Evolutionary conservation across 2,113 vertebrate species (phyloP), one percentile per base, ranked within the genome.

Genomic region (Nannospalax galili): DNA sequence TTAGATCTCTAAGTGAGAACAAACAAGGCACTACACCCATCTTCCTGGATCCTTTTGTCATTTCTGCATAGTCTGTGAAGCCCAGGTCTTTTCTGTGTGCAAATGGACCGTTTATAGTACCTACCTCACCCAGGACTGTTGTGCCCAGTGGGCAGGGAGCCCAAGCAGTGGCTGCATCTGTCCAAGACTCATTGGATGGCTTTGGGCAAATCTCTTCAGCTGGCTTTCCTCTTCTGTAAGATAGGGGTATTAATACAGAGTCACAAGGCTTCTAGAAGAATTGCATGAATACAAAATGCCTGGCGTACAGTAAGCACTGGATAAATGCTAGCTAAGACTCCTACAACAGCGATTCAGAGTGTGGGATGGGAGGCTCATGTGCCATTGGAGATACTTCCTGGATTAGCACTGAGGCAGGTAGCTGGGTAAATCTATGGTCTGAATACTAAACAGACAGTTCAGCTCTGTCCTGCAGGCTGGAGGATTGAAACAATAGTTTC

Each of bases 11-110:
- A 40, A 35, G 4, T 56, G 24, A 84, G 14, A 48, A 79, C 19
- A 32, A 52, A 75, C 5, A 8, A 0, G 9, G 5, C 2, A 1
- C 7, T 17, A 1, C 30, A 3, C 20, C 7, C 28, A 45, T 80
- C 60, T 42, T 30, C 75, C 70, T 16, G 6, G 22, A 26, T 45
- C 4, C 48, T n/a, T 35, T 19, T 48, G 19, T 32, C 52, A 35
- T 52, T 20, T 28, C 45, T n/a, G 8, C 26, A 58, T 37, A 48
- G 64, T 35, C 60, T 9, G 52, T n/a, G 80, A 77, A 42, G 48
- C 67, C 64, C 22, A 5, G 24, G 70, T 87, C 48, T 37, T 48
- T 77, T 26, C 0, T 14, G 12, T 15, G 1, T 60, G 58, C 81
- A 30, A 75, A 5, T 5, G 7, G 48, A 20, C 20, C 5, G 16